Percentiles rank a stretch among this genome's conserved stretches.
Evolutionary conservation across 2,888 invertebrate species (phyloP).

Genomic region (Clivina fossor): DNA sequence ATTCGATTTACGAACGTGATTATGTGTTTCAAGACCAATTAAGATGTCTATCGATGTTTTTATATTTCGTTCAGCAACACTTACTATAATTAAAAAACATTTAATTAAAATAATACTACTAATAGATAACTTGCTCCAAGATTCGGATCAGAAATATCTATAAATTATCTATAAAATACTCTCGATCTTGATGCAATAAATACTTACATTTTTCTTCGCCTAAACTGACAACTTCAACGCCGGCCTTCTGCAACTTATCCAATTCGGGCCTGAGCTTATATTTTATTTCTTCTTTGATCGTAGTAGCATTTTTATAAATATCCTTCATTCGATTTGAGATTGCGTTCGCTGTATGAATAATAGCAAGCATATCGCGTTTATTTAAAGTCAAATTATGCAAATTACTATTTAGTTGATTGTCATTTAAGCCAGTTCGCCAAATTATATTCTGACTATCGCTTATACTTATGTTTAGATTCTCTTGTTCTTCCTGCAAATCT

Average conservation of each 20-base stretch:
- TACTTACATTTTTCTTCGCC: constrained; percentile 67
- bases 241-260: constrained; percentile 61
- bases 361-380: constrained; percentile 23
- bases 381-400: constrained; percentile 39
- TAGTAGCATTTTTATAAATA: constrained; percentile 46
- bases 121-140: no score
- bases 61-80: constrained; percentile 66
- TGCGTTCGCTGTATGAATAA: constrained; percentile 39
- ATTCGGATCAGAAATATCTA: background rate
- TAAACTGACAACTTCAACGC: constrained; percentile 68
- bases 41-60: constrained; percentile 66
- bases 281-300: constrained; percentile 52
- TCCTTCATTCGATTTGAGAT: constrained; percentile 47
- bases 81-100: constrained; percentile 53
- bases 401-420: constrained; percentile 50
- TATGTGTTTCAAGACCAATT: constrained; percentile 62
- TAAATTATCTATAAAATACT: background rate
- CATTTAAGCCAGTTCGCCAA: constrained; percentile 49
- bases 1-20: constrained; percentile 60
- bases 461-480: constrained; percentile 40
- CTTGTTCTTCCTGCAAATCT: constrained; percentile 19
- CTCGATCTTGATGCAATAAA: no score
- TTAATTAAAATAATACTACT: constrained; percentile 10
- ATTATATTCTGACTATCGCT: constrained; percentile 47
- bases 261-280: constrained; percentile 58